phyloP scores from a whole-genome alignment of 2,888 invertebrate genomes.

The Blastobasis adustella region DNA sequence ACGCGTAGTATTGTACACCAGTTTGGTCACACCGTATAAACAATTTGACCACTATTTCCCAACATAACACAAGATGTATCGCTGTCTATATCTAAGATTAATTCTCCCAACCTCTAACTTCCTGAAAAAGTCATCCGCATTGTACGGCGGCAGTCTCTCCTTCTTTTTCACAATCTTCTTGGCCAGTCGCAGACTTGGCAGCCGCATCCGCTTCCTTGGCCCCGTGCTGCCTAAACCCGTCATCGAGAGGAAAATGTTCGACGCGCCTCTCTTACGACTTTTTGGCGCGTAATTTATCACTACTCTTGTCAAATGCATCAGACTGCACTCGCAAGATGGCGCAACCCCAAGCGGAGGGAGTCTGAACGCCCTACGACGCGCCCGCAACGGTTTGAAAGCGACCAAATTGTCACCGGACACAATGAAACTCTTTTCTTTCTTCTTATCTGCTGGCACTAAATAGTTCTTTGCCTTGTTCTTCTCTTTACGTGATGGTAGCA shows the following conservation, averaged over 20 bases:
- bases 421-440: constrained; percentile 30
- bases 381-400: constrained; percentile 29
- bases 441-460: constrained; percentile 11
- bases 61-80: no score
- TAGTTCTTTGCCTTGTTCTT: constrained; percentile 27
- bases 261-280: constrained; percentile 48
- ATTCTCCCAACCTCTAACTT: constrained; percentile 53
- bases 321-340: constrained; percentile 44
- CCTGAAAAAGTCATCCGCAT: constrained; percentile 56
- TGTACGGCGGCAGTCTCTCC: constrained; percentile 33
- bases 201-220: constrained; percentile 47
- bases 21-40: no score
- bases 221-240: constrained; percentile 46
- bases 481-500: constrained; percentile 40
- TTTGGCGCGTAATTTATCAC: constrained; percentile 48
- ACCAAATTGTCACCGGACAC: constrained; percentile 39
- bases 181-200: constrained; percentile 39
- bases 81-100: no score
- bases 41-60: no score
- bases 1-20: no score
- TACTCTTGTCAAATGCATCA: constrained; percentile 54
- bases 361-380: constrained; percentile 33
- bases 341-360: constrained; percentile 25
- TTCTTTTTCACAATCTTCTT: constrained; percentile 35
- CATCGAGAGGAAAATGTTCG: constrained; percentile 50